Percentiles rank a stretch among this genome's conserved stretches.
phyloP scores from a whole-genome alignment of 2,888 invertebrate species.

The Biston stratarius region DNA sequence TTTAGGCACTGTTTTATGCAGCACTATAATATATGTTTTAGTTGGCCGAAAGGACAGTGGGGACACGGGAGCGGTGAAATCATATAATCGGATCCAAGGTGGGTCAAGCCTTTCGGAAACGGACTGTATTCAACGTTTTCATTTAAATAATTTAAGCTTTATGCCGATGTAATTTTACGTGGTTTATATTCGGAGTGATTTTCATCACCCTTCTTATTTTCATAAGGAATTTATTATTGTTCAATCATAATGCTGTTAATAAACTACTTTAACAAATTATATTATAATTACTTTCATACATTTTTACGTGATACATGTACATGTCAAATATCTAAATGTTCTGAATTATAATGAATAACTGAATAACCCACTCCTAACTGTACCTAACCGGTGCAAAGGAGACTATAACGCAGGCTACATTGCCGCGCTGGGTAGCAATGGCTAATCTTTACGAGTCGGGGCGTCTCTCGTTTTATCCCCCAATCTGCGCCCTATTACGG shows the following conservation, averaged over 20 bases:
- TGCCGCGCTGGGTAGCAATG: no score
- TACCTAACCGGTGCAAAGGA: no score
- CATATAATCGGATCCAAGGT: conserved; percentile 75
- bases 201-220: neutral
- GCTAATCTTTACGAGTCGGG: no score
- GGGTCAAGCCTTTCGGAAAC: conserved; percentile 47
- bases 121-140: conserved; percentile 10
- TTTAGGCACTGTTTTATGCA: conserved; percentile 8
- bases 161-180: neutral
- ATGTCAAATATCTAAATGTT: no score
- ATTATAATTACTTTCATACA: no score
- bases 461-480: no score
- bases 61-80: conserved; percentile 70
- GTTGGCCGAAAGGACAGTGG: conserved; percentile 58
- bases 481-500: no score
- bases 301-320: no score
- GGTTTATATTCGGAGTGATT: neutral
- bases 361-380: no score
- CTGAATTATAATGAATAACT: no score
- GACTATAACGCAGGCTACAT: no score
- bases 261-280: neutral
- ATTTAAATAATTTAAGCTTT: neutral
- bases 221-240: neutral
- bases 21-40: conserved; percentile 42
- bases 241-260: neutral